These are phyloP conservation scores for Elysia crispata DNA, from an alignment of 2,888 invertebrate genomes.

Conservation along the genomic window DNA sequence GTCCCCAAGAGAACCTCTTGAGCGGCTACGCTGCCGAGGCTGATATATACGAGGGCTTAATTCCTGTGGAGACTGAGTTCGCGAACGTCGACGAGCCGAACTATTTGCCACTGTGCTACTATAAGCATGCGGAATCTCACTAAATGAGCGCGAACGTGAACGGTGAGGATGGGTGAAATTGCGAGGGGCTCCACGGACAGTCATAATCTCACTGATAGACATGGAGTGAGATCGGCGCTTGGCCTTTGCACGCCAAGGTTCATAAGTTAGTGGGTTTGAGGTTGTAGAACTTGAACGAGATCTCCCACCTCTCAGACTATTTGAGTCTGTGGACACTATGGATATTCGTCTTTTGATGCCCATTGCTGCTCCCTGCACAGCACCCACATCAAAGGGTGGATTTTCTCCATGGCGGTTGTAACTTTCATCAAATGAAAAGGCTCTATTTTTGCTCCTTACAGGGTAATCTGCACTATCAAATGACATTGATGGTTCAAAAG, in stretches of 20 bases:
- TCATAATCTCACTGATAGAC: conserved; percentile 39
- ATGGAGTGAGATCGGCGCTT: conserved; percentile 5
- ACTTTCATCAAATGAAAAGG: too few relatives aligned
- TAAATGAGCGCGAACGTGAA: neutral
- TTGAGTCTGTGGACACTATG: too few relatives aligned
- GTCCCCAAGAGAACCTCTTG: conserved; percentile 41
- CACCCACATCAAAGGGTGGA: too few relatives aligned
- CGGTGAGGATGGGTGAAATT: neutral
- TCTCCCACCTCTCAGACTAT: neutral
- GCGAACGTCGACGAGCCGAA: conserved; percentile 31
- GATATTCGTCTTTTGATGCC: too few relatives aligned
- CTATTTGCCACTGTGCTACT: conserved; percentile 41
- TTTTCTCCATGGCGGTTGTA: too few relatives aligned
- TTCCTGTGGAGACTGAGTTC: neutral
- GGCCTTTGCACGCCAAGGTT: conserved; percentile 43
- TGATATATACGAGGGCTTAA: conserved; percentile 36
- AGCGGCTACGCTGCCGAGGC: conserved; percentile 29
- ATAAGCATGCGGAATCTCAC: conserved; percentile 29
- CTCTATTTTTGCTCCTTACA: too few relatives aligned
- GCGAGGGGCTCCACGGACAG: conserved; percentile 18
- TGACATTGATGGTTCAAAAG: too few relatives aligned
- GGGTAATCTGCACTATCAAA: too few relatives aligned
- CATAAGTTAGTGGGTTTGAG: conserved; percentile 40
- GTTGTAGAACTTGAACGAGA: conserved; percentile 41
- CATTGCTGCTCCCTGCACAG: too few relatives aligned